Base-by-base conservation (phyloP, 2,113 vertebrate species). In the Thamnaconus septentrionalis region DNA sequence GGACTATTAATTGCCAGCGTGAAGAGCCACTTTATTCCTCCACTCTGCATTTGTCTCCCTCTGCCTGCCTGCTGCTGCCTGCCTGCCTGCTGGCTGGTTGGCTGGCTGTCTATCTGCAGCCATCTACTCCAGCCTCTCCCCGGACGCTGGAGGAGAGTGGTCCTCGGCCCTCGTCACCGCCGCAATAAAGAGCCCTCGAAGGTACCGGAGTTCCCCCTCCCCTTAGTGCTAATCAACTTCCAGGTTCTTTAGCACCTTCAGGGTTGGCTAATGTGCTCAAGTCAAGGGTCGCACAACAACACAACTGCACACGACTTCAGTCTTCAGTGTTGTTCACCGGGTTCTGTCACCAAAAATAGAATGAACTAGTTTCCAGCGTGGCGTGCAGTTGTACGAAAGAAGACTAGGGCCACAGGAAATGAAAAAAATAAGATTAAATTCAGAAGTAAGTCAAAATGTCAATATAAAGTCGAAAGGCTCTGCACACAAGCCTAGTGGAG, bases 201-300 rank as follows among this genome's bases (percentile, higher is more conserved):
- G 70, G 46, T 46, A 71, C 61, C 66, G 57, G 67, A 83, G 78
- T 68, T 72, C 49, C 74, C 55, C 66, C 70, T 74, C 55, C 66
- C 70, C 79, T 86, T 61, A 59, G 74, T 84, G 80, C 75, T 80
- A 81, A 83, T 83, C 84, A 87, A 87, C 81, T 87, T 79, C 79
- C 57, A 59, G 64, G 70, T 59, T 72, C 68, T 83, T 75, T 66
- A 61, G 53, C 76, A 58, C 69, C 66, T 61, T 56, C 64, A 48
- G 45, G 45, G 52, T 69, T 72, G 69, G 80, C 49, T 8, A 49
- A 49, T 70, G 60, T n/a, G 56, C 54, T 64, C 8, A 9, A 62
- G 61, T 75, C 61, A 76, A 85, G 56, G 56, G 69, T 65, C 43
- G 3, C 58, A 52, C 71, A 73, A 54, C 72, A 70, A 18, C 56